phyloP scores from a whole-genome alignment of 2,797 vertebrate genomes.

The Gila robusta region DNA sequence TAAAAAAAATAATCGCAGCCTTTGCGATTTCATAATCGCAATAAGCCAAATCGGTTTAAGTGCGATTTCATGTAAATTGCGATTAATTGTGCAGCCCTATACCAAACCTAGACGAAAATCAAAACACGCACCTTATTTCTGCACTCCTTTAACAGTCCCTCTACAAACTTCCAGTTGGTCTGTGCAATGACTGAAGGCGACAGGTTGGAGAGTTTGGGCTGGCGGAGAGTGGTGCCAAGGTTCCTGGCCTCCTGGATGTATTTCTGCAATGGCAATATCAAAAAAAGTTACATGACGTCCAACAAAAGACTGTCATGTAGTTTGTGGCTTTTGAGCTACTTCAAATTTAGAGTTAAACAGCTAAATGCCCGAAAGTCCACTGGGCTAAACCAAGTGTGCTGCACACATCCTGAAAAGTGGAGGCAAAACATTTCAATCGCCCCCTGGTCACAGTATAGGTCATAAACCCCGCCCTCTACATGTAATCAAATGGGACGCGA shows the following conservation, averaged over 20 bases:
- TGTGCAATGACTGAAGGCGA: constrained; percentile 98
- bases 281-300: constrained; percentile 34
- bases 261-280: constrained; percentile 80
- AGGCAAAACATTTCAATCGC: not conserved
- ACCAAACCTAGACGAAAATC: not conserved
- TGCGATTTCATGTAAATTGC: too few species aligned
- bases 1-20: too few species aligned
- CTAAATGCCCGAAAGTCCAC: not conserved
- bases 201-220: constrained; percentile 97
- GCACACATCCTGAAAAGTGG: not conserved
- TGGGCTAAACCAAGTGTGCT: not conserved
- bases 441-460: not conserved
- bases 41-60: too few species aligned
- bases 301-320: not conserved
- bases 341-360: not conserved
- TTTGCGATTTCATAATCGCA: too few species aligned
- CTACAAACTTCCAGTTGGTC: constrained; percentile 99
- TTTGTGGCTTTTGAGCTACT: not conserved
- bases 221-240: constrained; percentile 93
- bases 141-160: constrained; percentile 96
- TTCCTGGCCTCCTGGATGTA: constrained; percentile 99
- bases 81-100: too few species aligned
- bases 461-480: not conserved
- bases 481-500: not conserved
- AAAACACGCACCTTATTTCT: constrained; percentile 89